phyloP scores from a whole-genome alignment of 2,888 invertebrate species.

The Athalia cordata region DNA sequence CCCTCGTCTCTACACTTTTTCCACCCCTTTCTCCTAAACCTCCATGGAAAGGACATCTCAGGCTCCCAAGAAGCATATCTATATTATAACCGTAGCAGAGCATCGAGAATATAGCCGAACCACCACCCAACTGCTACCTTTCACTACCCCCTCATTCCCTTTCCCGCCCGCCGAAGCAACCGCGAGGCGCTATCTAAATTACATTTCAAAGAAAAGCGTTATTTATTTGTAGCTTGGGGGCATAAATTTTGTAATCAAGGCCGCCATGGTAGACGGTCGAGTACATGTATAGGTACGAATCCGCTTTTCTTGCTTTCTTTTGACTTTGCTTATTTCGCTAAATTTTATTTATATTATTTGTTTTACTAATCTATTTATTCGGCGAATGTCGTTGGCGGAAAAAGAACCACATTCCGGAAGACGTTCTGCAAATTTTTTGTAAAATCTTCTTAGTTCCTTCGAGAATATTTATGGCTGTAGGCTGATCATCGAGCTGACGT shows the following conservation, averaged over 20 bases:
- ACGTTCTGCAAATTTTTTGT: too few relatives aligned
- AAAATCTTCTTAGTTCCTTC: too few relatives aligned
- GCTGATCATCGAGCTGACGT: too few relatives aligned
- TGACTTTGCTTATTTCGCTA: constrained; percentile 16
- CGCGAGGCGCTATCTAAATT: constrained; percentile 61
- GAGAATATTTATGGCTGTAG: too few relatives aligned
- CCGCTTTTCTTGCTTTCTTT: constrained; percentile 1
- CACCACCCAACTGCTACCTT: constrained; percentile 21
- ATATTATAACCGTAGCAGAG: not conserved
- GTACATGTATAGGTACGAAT: not conserved
- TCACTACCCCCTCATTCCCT: not conserved
- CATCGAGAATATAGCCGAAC: constrained; percentile 2
- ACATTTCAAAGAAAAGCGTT: constrained; percentile 62
- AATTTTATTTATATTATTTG: not conserved
- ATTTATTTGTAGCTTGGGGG: constrained; percentile 64
- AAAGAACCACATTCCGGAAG: not conserved
- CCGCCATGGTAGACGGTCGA: constrained; percentile 5
- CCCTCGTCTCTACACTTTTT: constrained; percentile 41
- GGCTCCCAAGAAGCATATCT: not conserved
- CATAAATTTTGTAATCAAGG: constrained; percentile 65
- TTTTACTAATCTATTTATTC: constrained; percentile 6
- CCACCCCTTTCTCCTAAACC: constrained; percentile 39
- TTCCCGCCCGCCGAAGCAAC: constrained; percentile 22
- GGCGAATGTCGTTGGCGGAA: not conserved
- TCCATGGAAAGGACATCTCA: constrained; percentile 27